Conservation (phyloP, 2,888 invertebrate genomes). For the Erannis defoliaria region DNA sequence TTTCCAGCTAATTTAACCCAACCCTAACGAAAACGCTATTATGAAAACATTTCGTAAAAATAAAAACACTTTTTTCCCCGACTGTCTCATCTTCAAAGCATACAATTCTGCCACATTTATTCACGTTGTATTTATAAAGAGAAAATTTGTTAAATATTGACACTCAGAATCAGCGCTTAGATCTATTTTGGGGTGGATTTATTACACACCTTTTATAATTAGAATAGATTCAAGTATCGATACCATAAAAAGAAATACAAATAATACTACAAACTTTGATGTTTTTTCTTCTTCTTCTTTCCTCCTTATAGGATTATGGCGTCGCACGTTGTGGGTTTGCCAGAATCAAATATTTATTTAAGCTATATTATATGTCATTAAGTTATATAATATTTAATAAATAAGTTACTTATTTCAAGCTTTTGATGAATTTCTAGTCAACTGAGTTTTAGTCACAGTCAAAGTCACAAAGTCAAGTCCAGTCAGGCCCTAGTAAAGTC, state of each 20-base stretch:
- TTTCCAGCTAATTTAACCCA: too few species aligned
- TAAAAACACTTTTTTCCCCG: constrained; percentile 1
- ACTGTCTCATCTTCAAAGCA: constrained; percentile 7
- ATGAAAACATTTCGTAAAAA: neutral
- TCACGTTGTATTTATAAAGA: constrained; percentile 19
- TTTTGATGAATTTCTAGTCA: too few species aligned
- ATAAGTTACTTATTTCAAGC: too few species aligned
- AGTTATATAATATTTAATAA: too few species aligned
- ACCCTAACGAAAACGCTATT: neutral
- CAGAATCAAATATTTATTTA: too few species aligned
- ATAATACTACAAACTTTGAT: neutral
- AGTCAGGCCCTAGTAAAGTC: too few species aligned
- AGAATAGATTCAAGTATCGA: neutral
- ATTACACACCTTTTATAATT: constrained; percentile 2
- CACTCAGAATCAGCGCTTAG: constrained; percentile 15
- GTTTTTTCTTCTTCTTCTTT: too few species aligned
- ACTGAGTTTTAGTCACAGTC: too few species aligned
- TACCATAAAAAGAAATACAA: neutral
- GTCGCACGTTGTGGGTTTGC: too few species aligned
- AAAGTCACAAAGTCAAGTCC: too few species aligned
- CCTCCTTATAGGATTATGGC: too few species aligned
- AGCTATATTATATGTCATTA: too few species aligned
- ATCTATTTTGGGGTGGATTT: constrained; percentile 18
- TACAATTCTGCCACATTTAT: constrained; percentile 12
- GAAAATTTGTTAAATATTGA: constrained; percentile 26